Base-by-base conservation (phyloP, 2,797 vertebrate species). In the Ataeniobius toweri region DNA sequence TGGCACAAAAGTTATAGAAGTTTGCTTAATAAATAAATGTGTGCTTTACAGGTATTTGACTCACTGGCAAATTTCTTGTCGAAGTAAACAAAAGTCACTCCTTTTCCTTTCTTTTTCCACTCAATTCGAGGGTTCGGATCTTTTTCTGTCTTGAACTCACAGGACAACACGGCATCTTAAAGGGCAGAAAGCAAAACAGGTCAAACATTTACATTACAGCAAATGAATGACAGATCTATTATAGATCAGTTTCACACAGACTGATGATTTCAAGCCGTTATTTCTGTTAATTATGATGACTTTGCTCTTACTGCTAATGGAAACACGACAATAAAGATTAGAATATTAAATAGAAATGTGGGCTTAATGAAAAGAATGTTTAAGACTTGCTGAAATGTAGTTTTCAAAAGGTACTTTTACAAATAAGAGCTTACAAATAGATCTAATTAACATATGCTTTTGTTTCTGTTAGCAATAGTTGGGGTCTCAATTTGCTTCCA, bases 71-170 rank as follows among this genome's bases (percentile, higher is more conserved):
- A 96, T 86, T 94, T 90, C 51, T 94, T 88, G 14, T 95, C 91
- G 58, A 96, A 98, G 89, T 97, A 99, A 72, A 99, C 97, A 87
- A 98, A 97, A 0, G 96, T 96, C 80, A 98, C 93, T 3, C 92
- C 94, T n/a, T 89, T 92, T 36, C 90, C 84, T 18, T 90, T 95
- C 92, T 97, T 99, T 95, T 99, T 99, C 98, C 98, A 99, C 92
- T 99, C 98, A 41, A 98, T 94, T 63, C 97, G 96, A 69, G 96
- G 95, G 78, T 88, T 94, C 6, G 86, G 91, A 6, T 95, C 96
- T 86, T 94, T 97, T 44, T 96, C 95, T n/a, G 96, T 94, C 88
- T 86, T 94, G 85, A 96, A 97, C 85, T 95, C 96, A 86, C 98
- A 99, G 86, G 94, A 83, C 76, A 99, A 96, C 73, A 97, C 94